Evolutionary conservation across 2,888 invertebrate species (phyloP).

Genomic region (Ganaspis brasiliensis): DNA sequence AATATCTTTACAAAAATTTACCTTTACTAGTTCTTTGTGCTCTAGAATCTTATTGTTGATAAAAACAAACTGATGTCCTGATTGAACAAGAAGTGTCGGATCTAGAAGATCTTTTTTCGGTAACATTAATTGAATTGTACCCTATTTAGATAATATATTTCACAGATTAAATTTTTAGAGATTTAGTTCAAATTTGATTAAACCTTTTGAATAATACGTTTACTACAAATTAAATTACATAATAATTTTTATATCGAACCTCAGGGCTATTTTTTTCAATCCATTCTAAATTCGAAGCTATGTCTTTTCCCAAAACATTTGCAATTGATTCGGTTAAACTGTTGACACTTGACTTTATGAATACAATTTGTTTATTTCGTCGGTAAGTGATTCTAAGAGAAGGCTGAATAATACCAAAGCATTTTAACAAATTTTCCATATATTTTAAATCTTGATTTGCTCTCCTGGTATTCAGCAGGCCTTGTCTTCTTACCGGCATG

Average conservation of each 20-base stretch:
- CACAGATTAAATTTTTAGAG: too few species aligned
- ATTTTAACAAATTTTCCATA: conserved; percentile 81
- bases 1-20: conserved; percentile 66
- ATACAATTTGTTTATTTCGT: conserved; percentile 81
- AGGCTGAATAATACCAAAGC: conserved; percentile 82
- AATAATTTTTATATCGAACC: conserved; percentile 57
- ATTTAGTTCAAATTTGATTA: too few species aligned
- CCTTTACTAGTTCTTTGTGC: conserved; percentile 83
- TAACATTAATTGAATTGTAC: conserved; percentile 69
- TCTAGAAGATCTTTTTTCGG: conserved; percentile 74
- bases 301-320: conserved; percentile 73
- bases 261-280: conserved; percentile 63
- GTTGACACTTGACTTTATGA: conserved; percentile 80
- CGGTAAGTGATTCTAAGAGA: conserved; percentile 79
- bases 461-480: conserved; percentile 79
- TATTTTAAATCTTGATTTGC: conserved; percentile 82
- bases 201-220: too few species aligned
- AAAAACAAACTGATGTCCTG: conserved; percentile 76
- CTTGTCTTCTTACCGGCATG: conserved; percentile 83
- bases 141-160: conserved; percentile 55
- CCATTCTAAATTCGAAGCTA: conserved; percentile 69
- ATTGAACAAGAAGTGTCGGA: conserved; percentile 63
- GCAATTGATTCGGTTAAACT: conserved; percentile 75
- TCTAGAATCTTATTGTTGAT: conserved; percentile 83
- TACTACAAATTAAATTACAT: too few species aligned